Base-by-base conservation (phyloP, 2,797 vertebrate genomes). In the Sebastes vulpes region DNA sequence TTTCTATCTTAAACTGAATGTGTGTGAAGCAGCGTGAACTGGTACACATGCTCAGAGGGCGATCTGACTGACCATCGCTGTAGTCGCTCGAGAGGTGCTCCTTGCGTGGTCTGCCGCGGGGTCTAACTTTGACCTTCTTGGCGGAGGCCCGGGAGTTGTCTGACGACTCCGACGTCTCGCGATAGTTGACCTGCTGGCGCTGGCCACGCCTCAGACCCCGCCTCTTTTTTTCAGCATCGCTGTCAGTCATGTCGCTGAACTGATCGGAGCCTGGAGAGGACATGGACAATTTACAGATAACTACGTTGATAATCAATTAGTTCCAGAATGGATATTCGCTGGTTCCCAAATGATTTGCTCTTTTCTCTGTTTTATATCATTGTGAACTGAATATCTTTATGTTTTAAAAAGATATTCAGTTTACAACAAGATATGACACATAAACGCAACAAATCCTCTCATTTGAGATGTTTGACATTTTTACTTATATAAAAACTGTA, bases 111-210 rank as follows among this genome's bases (percentile, higher is more conserved):
- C 88, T 32, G 1, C 86, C 95, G 72, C 68, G 95, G 83, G 64
- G 92, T 95, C 70, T 97, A 16, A 91, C 95, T 86, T 96, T 96
- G 14, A 90, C 79, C 77, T 35, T 83, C 26, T 90, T 89, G 0
- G 95, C 79, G 7, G 96, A 94, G 29, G 96, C 95, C 64, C 92
- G 96, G 9, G 98, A 99, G 80, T 96, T 96, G 10, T 99, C 98
- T 0, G 94, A 94, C 0, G 98, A 99, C 90, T 99, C 98, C 0
- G 98, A 98, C n/a, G 98, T 98, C 92, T 99, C 98, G 1, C 97
- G 96, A 77, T 99, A 99, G 95, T 99, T 99, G 71, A 99, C 98
- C 92, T 98, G 97, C 89, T 97, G 96, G 67, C 96, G 97, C 89
- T 97, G 98, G 87, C 98, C 98, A 66, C 98, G 96, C 83, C 97